phyloP scores from a whole-genome alignment of 2,888 invertebrate genomes.

The Euphydryas editha region DNA sequence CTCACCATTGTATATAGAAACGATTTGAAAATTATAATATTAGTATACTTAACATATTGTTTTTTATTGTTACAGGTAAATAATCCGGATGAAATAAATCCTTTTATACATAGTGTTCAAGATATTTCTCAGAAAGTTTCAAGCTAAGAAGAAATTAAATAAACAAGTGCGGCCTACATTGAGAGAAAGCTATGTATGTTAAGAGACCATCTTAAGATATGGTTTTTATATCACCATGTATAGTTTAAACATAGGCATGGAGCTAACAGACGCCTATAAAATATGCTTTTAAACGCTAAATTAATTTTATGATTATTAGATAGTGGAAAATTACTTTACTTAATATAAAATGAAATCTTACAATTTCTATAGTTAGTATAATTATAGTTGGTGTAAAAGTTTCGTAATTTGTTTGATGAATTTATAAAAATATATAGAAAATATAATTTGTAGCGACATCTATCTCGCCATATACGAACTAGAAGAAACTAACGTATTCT shows the following conservation, averaged over 20 bases:
- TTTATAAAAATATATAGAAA: too few species aligned
- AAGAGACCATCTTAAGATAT: slow-evolving; percentile 21
- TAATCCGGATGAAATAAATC: slow-evolving; percentile 1
- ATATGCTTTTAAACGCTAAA: background rate
- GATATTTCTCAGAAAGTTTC: slow-evolving; percentile 22
- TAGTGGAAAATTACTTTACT: too few species aligned
- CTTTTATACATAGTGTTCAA: background rate
- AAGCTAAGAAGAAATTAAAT: slow-evolving; percentile 18
- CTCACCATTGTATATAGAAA: too few species aligned
- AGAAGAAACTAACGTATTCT: too few species aligned
- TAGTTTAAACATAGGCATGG: background rate
- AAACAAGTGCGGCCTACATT: slow-evolving; percentile 34
- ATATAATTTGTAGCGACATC: too few species aligned
- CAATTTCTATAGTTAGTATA: too few species aligned
- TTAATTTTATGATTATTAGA: too few species aligned
- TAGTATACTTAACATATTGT: background rate
- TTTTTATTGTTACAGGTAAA: slow-evolving; percentile 7
- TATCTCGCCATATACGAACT: too few species aligned
- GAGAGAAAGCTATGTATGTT: slow-evolving; percentile 26
- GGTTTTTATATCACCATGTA: slow-evolving; percentile 16
- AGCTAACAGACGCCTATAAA: background rate
- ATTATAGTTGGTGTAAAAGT: too few species aligned
- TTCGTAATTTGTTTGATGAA: too few species aligned
- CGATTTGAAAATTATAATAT: too few species aligned
- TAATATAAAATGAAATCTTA: too few species aligned